These are phyloP conservation scores for Rhineura floridana DNA, from an alignment of 2,113 vertebrate genomes.

Conservation along the genomic window DNA sequence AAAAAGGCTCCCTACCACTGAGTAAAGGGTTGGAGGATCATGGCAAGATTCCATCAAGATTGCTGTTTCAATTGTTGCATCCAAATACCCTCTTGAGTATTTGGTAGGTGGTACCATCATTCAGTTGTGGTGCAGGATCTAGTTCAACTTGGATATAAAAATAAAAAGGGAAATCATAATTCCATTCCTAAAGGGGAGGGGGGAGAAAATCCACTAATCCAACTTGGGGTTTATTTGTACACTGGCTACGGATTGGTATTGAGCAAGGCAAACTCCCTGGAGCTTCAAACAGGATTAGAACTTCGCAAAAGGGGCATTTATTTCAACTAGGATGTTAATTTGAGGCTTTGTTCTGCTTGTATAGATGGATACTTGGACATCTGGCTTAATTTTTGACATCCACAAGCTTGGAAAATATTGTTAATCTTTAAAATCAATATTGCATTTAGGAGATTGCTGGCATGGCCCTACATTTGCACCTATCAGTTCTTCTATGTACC, in stretches of 20 bases:
- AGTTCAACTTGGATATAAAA: conserved; percentile 60
- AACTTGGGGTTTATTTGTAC: conserved; percentile 60
- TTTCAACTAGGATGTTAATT: conserved; percentile 61
- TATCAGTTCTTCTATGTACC: conserved; percentile 38
- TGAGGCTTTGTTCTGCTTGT: conserved; percentile 51
- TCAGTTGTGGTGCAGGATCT: conserved; percentile 50
- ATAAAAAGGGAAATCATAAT: conserved; percentile 53
- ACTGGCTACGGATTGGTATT: conserved; percentile 57
- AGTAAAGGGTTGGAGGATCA: not conserved
- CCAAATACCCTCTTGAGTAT: conserved; percentile 10
- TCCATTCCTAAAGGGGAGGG: conserved; percentile 44
- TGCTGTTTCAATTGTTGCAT: not conserved
- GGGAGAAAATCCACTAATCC: conserved; percentile 66
- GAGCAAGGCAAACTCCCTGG: conserved; percentile 40
- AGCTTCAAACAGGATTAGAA: conserved; percentile 66
- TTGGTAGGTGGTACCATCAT: conserved; percentile 59
- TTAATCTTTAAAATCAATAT: conserved; percentile 71
- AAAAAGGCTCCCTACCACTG: too few relatives aligned
- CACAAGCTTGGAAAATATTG: conserved; percentile 54
- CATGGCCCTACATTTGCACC: conserved; percentile 38
- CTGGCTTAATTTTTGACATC: conserved; percentile 33
- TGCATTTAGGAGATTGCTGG: conserved; percentile 53
- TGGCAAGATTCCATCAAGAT: not conserved
- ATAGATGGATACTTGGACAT: conserved; percentile 47
- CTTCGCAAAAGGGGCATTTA: conserved; percentile 64